Base-by-base conservation (phyloP, 2,797 vertebrate species). In the Holocentrus rufus region DNA sequence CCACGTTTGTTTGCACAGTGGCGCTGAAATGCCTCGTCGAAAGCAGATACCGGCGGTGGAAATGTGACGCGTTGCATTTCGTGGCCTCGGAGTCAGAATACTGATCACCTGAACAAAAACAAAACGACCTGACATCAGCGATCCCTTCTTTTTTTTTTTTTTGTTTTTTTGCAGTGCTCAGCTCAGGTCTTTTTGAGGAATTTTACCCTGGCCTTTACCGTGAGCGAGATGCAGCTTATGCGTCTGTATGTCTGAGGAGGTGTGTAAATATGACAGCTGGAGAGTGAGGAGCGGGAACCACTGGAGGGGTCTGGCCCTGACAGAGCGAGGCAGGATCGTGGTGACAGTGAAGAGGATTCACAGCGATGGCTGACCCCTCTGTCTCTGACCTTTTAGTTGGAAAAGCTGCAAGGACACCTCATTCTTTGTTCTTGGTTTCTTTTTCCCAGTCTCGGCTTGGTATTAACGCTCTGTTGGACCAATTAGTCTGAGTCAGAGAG, bases 401-500 rank as follows among this genome's bases (percentile, higher is more conserved):
- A 84, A 76, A 83, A 80, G 61, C 83, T 76, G 68, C 71, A 76
- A 85, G 80, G 78, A 89, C 76, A 85, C 82, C 75, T 82, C 63
- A 70, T 73, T 74, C 85, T 85, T 88, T 88, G 77, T 83, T 85
- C 83, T 72, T 54, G 72, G 69, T 69, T 77, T 78, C 78, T 76
- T 66, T 46, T 34, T 58, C 76, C 56, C 44, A 30, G 62, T 77
- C 74, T 69, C 54, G 39, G 69, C 62, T 84, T 81, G 81, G 84
- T 87, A 90, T 90, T 91, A 90, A 90, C 49, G 70, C 85, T 86
- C 86, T 77, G 84, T 84, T 90, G 85, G 80, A 85, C 87, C 87
- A 86, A 89, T 93, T 90, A 89, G 82, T 89, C 66, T 91, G 86
- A 90, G 87, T 93, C 78, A 87, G 68, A 88, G 86, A 88, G 78